Percentiles rank a stretch among this genome's conserved stretches.
Conservation (phyloP, 2,113 vertebrate genomes). For the Corydoras maculifer region DNA sequence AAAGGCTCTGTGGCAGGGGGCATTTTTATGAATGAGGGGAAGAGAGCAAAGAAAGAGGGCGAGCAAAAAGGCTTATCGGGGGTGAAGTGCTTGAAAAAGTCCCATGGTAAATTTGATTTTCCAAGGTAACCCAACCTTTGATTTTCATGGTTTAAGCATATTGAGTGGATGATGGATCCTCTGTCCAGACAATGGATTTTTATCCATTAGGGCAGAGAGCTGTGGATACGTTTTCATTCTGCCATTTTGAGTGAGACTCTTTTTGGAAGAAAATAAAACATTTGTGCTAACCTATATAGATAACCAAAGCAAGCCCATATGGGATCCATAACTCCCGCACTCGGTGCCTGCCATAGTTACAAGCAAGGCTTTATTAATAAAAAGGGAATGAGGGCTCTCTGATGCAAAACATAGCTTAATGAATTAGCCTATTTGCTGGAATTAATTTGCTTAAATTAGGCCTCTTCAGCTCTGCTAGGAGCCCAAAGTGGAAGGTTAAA, state of each 20-base stretch:
- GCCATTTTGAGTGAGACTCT: slow-evolving; percentile 11
- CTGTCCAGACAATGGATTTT: slow-evolving; percentile 30
- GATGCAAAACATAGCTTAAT: slow-evolving; percentile 38
- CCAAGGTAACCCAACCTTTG: slow-evolving; percentile 35
- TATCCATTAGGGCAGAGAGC: slow-evolving; percentile 24
- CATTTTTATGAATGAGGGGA: slow-evolving; percentile 19
- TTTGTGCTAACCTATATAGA: slow-evolving; percentile 18
- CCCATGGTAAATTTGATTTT: slow-evolving; percentile 32
- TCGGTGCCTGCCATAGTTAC: background rate
- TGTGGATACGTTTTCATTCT: slow-evolving; percentile 29
- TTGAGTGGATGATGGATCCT: slow-evolving; percentile 36
- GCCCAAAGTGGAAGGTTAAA: slow-evolving; percentile 33
- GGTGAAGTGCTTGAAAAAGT: background rate
- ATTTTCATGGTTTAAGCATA: slow-evolving; percentile 35
- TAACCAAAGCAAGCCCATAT: slow-evolving; percentile 5
- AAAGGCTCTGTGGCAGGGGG: slow-evolving; percentile 8
- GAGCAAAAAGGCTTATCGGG: slow-evolving; percentile 13
- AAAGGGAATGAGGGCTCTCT: slow-evolving; percentile 20
- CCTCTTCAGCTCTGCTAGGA: slow-evolving; percentile 18
- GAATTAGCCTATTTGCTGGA: slow-evolving; percentile 37
- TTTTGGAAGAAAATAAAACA: slow-evolving; percentile 1
- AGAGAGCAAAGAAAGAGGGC: background rate
- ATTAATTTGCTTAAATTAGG: slow-evolving; percentile 37
- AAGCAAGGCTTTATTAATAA: too few species aligned
- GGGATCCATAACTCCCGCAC: slow-evolving; percentile 3